Evolutionary conservation across 2,888 invertebrate species (phyloP), one percentile per base, ranked within the genome.

Genomic region (Anagyrus pseudococci): DNA sequence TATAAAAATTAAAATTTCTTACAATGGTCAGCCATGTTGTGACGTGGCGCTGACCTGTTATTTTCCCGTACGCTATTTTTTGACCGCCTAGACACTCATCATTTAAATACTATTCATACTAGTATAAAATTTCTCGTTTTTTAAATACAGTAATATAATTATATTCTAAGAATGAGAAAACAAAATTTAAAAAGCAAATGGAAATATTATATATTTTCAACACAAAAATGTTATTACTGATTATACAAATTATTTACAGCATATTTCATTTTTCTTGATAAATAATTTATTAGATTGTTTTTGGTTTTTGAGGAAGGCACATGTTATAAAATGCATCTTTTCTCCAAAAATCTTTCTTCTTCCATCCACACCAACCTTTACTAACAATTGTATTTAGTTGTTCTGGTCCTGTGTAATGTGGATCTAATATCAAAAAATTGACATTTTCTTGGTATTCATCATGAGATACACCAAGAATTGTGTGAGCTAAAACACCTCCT

Each of bases 301-400:
- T 77, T 26, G 88, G 87, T 76, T 86, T 83, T 74, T 89, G 92
- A 22, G 99, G 98, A 82, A 99, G 85, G 82, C 98, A 98, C 79
- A 99, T 86, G 81, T 99, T 99, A 78, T 98, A 99, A 82, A 96
- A 97, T 62, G 95, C 91, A 75, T 89, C 90, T 81, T 93, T 92
- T 75, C 93, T 91, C 98, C 99, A 99, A 82, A 99, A 99, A 67
- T 92, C 90, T 2, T 89, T 84, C 26, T 88, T 89, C 81, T 99
- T 99, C 99, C 99, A 99, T 0, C 93, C 94, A 79, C 98, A 98
- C 95, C 97, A 97, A 6, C 98, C 97, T 85, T 96, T 93, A 64
- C 83, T 86, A 68, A 89, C 83, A 53, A 94, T 88, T 0, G 84
- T 85, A 33, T 86, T 83, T 53, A 96, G 78, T 74, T 96, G 91